Evolutionary conservation across 2,797 vertebrate genomes (phyloP), one percentile per base, ranked within the genome.

Genomic region (Coccyzus lansbergi): DNA sequence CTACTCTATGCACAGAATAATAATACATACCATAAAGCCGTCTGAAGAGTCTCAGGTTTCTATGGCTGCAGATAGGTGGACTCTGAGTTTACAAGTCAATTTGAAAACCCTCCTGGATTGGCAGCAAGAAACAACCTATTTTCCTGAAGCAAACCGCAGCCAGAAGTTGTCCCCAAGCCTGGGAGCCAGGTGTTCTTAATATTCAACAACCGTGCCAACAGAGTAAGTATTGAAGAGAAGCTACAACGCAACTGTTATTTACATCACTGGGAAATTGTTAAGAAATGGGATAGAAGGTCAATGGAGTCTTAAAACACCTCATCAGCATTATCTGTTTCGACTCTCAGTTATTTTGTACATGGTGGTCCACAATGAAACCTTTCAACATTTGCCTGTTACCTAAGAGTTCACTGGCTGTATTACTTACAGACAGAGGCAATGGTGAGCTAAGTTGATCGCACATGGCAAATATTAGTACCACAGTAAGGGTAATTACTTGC

Each of bases 1-100:
- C 62, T 62, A 78, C 86, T 76, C 76, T 96, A 85, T 97, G 94
- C 64, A 59, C 77, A 88, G 93, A 93, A 97, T 96, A 95, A 63
- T 74, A 95, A 97, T 92, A 70, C 7, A 74, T 28, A 52, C 70
- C 82, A 44, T 22, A 83, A 94, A 95, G 83, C 51, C 64, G 70
- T 63, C 31, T 67, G 65, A 90, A 93, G 80, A 85, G 25, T 38
- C 78, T 96, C 76, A 24, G 56, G 68, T 96, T 96, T 95, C 84
- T 92, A 10, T 81, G 67, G 83, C 63, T 90, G 65, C 42, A 94
- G 85, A 92, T 65, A 91, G 69, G 65, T 62, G 79, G 70, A 86
- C 69, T 70, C 26, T 4, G 58, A 82, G 77, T 40, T 69, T 91
- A 69, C 40, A 38, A 48, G 36, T 52, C 59, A 65, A 6, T 34